A percentile compares a stretch with the other conserved stretches of the same genome.
Evolutionary conservation across 2,888 invertebrate genomes (phyloP).

Genomic region (Hirtodrosophila confusa): DNA sequence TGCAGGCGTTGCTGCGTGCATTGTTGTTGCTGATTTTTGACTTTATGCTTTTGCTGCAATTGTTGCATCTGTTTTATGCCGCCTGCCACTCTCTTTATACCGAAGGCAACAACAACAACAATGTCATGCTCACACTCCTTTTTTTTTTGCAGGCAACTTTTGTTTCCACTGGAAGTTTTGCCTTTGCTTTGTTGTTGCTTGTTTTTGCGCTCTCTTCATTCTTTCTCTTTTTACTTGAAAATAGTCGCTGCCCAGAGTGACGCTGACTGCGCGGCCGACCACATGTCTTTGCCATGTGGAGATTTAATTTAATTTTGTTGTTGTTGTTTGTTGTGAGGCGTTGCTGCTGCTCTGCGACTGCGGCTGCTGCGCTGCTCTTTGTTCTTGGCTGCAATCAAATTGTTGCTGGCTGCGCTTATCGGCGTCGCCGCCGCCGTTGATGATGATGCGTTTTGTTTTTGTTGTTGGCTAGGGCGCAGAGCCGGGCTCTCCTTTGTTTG

Average conservation of each 20-base stretch:
- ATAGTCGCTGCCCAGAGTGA: constrained; percentile 8
- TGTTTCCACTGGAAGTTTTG: constrained; percentile 21
- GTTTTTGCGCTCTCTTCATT: background rate
- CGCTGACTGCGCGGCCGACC: background rate
- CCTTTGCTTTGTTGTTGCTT: constrained; percentile 3
- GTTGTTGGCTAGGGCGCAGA: constrained; percentile 17
- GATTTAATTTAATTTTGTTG: constrained; percentile 21
- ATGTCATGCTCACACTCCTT: constrained; percentile 1
- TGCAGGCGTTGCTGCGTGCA: too few species aligned
- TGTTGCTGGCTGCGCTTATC: constrained; percentile 46
- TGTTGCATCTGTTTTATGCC: constrained; percentile 51
- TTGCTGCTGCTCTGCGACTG: constrained; percentile 7
- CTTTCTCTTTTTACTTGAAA: constrained; percentile 5
- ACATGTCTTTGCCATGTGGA: constrained; percentile 13
- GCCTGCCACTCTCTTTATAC: constrained; percentile 15
- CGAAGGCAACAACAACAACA: constrained; percentile 38
- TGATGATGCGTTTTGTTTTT: constrained; percentile 25
- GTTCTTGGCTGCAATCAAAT: constrained; percentile 55
- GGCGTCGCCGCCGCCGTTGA: constrained; percentile 18
- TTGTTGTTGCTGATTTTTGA: constrained; percentile 19
- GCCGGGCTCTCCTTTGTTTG: constrained; percentile 45
- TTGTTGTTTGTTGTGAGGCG: constrained; percentile 9
- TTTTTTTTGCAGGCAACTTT: constrained; percentile 1
- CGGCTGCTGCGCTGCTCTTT: constrained; percentile 42
- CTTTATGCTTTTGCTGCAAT: background rate